Evolutionary conservation across 2,888 invertebrate genomes (phyloP).

Genomic region (Lepidonotus clava): DNA sequence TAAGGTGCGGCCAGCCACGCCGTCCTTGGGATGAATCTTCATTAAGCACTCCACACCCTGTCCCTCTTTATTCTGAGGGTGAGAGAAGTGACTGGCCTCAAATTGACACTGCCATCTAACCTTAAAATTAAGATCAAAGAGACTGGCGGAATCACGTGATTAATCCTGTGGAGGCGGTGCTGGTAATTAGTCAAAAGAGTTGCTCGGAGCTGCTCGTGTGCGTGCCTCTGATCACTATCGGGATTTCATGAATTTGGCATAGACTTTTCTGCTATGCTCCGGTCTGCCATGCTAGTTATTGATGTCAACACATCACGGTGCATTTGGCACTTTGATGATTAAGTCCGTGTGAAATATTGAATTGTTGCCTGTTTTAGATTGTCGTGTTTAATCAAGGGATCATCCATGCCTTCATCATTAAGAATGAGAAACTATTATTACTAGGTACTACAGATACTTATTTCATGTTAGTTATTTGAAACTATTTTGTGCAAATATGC

Average conservation of each 20-base stretch:
- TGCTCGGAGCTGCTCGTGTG: background rate
- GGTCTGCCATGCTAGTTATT: too few species aligned
- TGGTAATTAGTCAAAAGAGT: slow-evolving; percentile 14
- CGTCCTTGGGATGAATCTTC: background rate
- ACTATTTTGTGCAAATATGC: too few species aligned
- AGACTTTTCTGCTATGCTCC: too few species aligned
- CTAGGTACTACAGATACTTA: too few species aligned
- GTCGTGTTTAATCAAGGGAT: too few species aligned
- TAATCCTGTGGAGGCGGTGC: background rate
- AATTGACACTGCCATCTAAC: background rate
- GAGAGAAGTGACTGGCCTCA: background rate
- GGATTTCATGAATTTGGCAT: background rate
- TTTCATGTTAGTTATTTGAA: too few species aligned
- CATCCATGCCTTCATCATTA: too few species aligned
- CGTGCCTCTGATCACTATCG: background rate
- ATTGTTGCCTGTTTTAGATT: too few species aligned
- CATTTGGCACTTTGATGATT: background rate
- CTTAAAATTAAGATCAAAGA: slow-evolving; percentile 19
- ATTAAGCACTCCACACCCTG: background rate
- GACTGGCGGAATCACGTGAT: background rate
- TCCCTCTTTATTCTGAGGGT: background rate
- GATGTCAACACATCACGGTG: background rate
- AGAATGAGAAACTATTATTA: too few species aligned
- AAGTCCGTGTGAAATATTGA: background rate
- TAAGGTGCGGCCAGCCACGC: slow-evolving; percentile 1